Conservation (phyloP, 1,140 invertebrate genomes). For the Prorops nasuta region DNA sequence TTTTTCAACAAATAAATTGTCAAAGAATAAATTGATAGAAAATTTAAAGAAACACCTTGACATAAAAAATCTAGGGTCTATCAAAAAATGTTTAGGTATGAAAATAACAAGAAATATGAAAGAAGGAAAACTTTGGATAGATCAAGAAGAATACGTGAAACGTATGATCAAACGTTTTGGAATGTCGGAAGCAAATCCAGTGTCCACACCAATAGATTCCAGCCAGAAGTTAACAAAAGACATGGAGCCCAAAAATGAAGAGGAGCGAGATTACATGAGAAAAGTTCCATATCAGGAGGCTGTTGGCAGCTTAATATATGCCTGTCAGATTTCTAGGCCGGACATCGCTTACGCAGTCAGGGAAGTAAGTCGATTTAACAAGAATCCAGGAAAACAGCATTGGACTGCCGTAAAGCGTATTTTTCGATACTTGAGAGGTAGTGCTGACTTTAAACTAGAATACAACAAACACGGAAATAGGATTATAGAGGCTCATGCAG, state of each 20-base stretch:
- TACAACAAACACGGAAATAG: background rate
- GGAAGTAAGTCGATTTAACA: slow-evolving; percentile 10
- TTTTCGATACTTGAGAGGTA: slow-evolving; percentile 13
- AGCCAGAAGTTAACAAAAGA: slow-evolving; percentile 22
- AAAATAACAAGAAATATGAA: slow-evolving; percentile 9
- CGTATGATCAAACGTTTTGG: slow-evolving; percentile 11
- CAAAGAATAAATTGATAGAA: background rate
- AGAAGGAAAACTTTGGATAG: slow-evolving; percentile 1
- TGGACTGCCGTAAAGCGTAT: slow-evolving; percentile 25
- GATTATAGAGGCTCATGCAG: slow-evolving; percentile 2
- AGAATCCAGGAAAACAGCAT: background rate
- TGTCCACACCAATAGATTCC: slow-evolving; percentile 10
- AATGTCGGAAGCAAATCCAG: slow-evolving; percentile 4
- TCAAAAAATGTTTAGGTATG: slow-evolving; percentile 11
- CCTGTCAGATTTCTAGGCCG: slow-evolving; percentile 11
- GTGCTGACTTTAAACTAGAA: background rate
- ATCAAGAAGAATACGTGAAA: slow-evolving; percentile 9
- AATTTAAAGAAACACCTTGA: slow-evolving; percentile 15
- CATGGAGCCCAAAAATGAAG: background rate
- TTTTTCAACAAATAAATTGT: background rate
- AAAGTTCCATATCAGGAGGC: slow-evolving; percentile 19
- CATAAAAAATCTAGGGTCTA: slow-evolving; percentile 9
- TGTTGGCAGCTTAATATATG: slow-evolving; percentile 15
- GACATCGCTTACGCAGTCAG: slow-evolving; percentile 20
- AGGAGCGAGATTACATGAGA: background rate